Evolutionary conservation across 92 coral and sea anemone genomes (phyloP).

Genomic region (Phymanthus crucifer): DNA sequence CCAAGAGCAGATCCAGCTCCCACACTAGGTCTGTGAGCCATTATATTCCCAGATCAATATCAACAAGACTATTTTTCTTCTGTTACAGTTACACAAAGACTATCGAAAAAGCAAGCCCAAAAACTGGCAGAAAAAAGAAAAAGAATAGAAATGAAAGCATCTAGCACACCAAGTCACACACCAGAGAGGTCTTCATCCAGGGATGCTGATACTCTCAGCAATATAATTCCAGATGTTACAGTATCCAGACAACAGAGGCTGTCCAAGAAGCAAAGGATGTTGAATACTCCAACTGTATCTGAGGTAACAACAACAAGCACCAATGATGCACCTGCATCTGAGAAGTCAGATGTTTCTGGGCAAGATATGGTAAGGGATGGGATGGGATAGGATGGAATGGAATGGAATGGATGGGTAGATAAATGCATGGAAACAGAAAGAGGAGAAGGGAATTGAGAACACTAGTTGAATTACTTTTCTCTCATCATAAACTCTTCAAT

Average conservation of each 20-base stretch:
- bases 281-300: neutral
- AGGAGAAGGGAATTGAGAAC: neutral
- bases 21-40: too few species aligned
- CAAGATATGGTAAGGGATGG: neutral
- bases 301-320: neutral
- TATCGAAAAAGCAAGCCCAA: constrained; percentile 2
- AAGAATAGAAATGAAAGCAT: neutral
- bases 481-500: too few species aligned
- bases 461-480: too few species aligned
- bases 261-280: constrained; percentile 13
- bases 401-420: too few species aligned
- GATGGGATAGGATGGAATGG: too few species aligned
- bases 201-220: neutral
- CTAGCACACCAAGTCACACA: neutral
- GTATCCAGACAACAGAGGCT: neutral
- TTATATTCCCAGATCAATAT: too few species aligned
- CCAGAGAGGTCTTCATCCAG: neutral
- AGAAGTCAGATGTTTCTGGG: neutral
- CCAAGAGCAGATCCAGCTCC: too few species aligned
- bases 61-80: too few species aligned
- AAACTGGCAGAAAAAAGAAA: neutral
- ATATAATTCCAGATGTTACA: neutral
- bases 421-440: neutral
- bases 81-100: neutral
- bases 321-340: neutral